Percentiles rank a stretch among this genome's conserved stretches.
phyloP scores from a whole-genome alignment of 2,797 vertebrate genomes.

The Mormyrops attenuatus region DNA sequence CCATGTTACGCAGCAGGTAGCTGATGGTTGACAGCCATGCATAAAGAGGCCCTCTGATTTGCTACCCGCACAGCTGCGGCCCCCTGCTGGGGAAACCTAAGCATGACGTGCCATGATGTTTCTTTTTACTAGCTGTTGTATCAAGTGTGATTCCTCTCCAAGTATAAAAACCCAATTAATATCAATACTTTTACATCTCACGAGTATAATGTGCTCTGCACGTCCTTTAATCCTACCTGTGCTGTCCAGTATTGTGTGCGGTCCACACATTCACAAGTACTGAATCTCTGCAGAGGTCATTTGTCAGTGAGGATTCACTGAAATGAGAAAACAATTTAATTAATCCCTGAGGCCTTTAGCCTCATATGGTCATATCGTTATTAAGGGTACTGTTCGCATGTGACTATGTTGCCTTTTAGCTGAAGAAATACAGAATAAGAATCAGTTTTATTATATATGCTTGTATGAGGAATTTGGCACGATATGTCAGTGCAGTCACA shows the following conservation, averaged over 20 bases:
- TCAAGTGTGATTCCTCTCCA: background rate
- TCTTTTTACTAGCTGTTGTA: background rate
- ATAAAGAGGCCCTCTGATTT: too few species aligned
- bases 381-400: background rate
- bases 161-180: background rate
- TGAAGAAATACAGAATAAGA: background rate
- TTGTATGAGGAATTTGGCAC: background rate
- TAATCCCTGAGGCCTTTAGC: background rate
- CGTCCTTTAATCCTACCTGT: background rate
- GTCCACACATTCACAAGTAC: background rate
- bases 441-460: background rate
- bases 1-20: slow-evolving; percentile 20
- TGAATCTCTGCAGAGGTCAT: background rate
- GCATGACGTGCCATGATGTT: background rate
- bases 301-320: background rate
- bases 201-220: background rate
- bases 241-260: background rate
- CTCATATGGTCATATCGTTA: background rate
- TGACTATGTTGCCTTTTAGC: background rate
- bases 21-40: background rate
- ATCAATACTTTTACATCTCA: background rate
- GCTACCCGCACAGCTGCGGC: background rate
- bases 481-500: background rate
- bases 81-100: background rate
- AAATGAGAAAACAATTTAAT: background rate